Conservation (phyloP, 1,140 invertebrate species). For the Drosophila melanogaster region DNA sequence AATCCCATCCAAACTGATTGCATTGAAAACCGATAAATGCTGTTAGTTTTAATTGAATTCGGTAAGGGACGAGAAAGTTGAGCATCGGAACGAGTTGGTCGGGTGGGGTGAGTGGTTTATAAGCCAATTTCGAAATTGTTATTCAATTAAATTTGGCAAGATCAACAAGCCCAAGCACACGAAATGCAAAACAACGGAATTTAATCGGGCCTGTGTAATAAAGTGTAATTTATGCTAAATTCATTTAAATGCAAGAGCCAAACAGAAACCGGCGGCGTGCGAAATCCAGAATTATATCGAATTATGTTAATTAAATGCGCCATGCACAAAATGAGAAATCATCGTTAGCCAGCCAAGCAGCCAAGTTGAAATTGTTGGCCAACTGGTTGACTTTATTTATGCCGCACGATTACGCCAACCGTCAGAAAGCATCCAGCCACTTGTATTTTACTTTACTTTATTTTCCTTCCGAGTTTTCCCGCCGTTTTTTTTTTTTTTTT, state of each 20-base stretch:
- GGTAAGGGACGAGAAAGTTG: background rate
- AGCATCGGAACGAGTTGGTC: constrained; percentile 5
- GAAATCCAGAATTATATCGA: constrained; percentile 44
- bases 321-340: constrained; percentile 43
- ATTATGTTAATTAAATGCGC: constrained; percentile 77
- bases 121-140: constrained; percentile 30
- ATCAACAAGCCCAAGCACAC: constrained; percentile 15
- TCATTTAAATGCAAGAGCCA: constrained; percentile 49
- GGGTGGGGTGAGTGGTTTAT: background rate
- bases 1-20: constrained; percentile 2
- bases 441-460: constrained; percentile 25
- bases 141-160: constrained; percentile 30
- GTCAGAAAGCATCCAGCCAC: constrained; percentile 25
- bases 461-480: constrained; percentile 16
- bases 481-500: background rate
- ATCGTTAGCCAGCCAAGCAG: constrained; percentile 15
- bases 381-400: constrained; percentile 70
- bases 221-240: constrained; percentile 60
- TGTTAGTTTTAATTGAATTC: constrained; percentile 49
- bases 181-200: constrained; percentile 3
- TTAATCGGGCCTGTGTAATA: constrained; percentile 24
- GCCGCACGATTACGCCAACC: constrained; percentile 65
- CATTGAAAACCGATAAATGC: constrained; percentile 20
- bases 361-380: constrained; percentile 51
- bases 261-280: constrained; percentile 30